Evolutionary conservation across 1,140 invertebrate genomes (phyloP), one percentile per base, ranked within the genome.

Genomic region (Apis florea): DNA sequence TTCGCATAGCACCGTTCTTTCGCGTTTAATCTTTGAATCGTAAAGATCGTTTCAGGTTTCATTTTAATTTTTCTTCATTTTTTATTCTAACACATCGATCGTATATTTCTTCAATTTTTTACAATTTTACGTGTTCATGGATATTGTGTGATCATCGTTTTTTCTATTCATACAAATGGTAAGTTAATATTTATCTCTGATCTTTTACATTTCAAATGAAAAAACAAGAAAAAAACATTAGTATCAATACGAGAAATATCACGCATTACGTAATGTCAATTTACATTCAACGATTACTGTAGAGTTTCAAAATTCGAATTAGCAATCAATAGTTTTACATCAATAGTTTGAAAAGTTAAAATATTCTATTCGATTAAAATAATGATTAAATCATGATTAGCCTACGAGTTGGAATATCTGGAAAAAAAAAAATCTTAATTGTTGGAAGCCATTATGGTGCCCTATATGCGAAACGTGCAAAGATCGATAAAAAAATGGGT

Each of bases 401-500:
- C 54, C 31, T 61, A 24, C 2, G 24, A 59, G 78, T 59, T 84
- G 51, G 54, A 64, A 51, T 61, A 64, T 64, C 63, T 53, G 72
- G 70, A 79, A 71, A 72, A 78, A 71, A 72, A 78, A 51, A 78
- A 74, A 85, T 87, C 79, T 87, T 56, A 66, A 72, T 51, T 47
- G 78, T 70, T 74, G 67, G 78, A 24, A 71, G 66, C 70, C 53
- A 69, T 63, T 63, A 11, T 79, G 24, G 85, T 84, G 90, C 77
- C 88, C 90, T 86, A 88, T 87, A 87, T 88, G 80, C 85, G 82
- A 72, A 79, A 73, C 53, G 26, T 75, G 74, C 6, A 72, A 66
- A 78, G 89, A 92, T 93, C 92, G 89, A 93, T 93, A 90, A 88
- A 90, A 93, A 93, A 92, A 93, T 93, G 85, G 92, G 92, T 93